Base-by-base conservation (phyloP, 1,140 invertebrate species). In the Arctopsyche grandis region DNA sequence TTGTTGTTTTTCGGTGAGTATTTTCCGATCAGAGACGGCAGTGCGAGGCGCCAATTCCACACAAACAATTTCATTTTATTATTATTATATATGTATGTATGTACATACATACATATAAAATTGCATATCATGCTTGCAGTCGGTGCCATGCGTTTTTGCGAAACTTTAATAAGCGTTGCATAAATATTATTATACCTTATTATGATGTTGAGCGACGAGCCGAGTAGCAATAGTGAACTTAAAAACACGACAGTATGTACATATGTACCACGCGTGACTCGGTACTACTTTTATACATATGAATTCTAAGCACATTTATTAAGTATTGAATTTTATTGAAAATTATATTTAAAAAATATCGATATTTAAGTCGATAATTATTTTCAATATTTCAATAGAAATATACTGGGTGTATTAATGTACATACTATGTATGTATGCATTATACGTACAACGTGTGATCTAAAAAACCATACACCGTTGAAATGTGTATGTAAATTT, bases 161-260 rank as follows among this genome's bases (percentile, higher is more conserved):
- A 66, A 66, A 66, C 24, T 4, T 1, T 38, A 66, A 66, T 66
- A 26, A 66, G 63, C 24, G 24, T 66, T 66, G 63, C 63, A 66
- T 66, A 66, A 66, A 66, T 26, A 22, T 63, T 63, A n/a, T n/a
- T n/a, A n/a, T n/a, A n/a, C n/a, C n/a, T n/a, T 38, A 38, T 38
- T 38, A 66, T 66, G 63, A 14, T 14, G 63, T 1, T 10, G 63
- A 66, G 63, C 63, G 63, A 66, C 63, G 63, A 66, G 26, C 63
- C 63, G 63, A 26, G n/a, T n/a, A n/a, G n/a, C n/a, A 24, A 22
- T 24, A 26, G 21, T 60, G 10, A 60, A 60, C 63, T 66, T 9
- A 26, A 29, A n/a, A 66, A 1, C 56, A 60, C 56, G 56, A 60
- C 56, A 19, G 19, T 60, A 60, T 21, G n/a, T n/a, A n/a, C n/a